Base-by-base conservation (phyloP, 1,140 invertebrate species). In the Caenorhabditis latens region DNA sequence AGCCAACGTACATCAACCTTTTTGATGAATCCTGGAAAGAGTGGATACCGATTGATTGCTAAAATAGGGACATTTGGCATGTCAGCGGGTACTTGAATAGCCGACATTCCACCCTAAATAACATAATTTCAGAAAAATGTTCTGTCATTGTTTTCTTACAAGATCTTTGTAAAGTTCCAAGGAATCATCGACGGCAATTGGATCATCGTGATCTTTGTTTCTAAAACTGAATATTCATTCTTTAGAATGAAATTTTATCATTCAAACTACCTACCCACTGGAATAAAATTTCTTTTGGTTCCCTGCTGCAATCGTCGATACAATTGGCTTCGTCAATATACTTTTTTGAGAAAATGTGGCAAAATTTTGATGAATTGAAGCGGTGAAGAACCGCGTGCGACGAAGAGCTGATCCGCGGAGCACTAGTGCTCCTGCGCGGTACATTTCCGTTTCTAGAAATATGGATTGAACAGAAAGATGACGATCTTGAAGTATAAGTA, bases 1-100 rank as follows among this genome's bases (percentile, higher is more conserved):
- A 55, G 53, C 75, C 48, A 61, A 88, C 91, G 92, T 93, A 97
- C 96, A 94, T 99, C 98, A 88, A 99, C 95, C 88, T 99, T 95
- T 94, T 99, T 99, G 87, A 99, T 97, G 94, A 99, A 99, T 90
- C 96, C 95, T 58, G 98, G 98, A 94, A 99, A 99, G 1, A 99
- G 96, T 53, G 98, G 98, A 94, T 98, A 97, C 90, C 97, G 95
- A 90, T 94, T 96, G 85, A 99, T 96, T 4, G 97, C 96, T 90
- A 99, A 96, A 16, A 99, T 95, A 61, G 98, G 98, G 11, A 99
- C 95, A 93, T 96, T 95, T 9, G 98, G 98, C 95, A 97, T 99
- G 43, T 96, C 95, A 93, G 99, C 98, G 11, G 98, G 98, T n/a
- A 99, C 96, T 19, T 96, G 96, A 82, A 98, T 95, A 5, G 97